Percentiles rank a stretch among this genome's conserved stretches.
Conservation (phyloP, 2,888 invertebrate genomes). For the Brenthis daphne region DNA sequence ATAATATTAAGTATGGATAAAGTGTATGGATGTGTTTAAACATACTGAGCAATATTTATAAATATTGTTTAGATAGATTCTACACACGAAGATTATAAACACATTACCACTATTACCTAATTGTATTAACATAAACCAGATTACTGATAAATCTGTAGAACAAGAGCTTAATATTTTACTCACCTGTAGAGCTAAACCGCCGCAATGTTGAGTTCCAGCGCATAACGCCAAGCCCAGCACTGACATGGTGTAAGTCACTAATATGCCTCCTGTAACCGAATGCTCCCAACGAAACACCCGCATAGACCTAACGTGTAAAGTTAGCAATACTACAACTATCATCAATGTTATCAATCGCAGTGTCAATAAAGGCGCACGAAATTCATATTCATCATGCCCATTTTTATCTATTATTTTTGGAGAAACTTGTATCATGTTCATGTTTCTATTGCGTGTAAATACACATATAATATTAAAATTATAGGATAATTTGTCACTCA, state of each 20-base stretch:
- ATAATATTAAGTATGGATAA: too few relatives aligned
- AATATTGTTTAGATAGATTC: too few relatives aligned
- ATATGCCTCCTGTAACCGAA: conserved; percentile 59
- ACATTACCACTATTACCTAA: background rate
- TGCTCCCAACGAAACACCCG: conserved; percentile 67
- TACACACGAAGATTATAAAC: background rate
- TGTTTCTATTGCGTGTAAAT: background rate
- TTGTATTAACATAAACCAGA: too few relatives aligned
- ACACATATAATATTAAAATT: background rate
- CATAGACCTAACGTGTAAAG: conserved; percentile 57
- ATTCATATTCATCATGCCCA: conserved; percentile 15
- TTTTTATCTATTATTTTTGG: background rate
- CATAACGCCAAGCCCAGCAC: conserved; percentile 53
- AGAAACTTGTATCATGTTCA: background rate
- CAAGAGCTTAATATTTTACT: background rate
- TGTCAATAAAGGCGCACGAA: conserved; percentile 40
- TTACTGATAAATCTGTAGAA: too few relatives aligned
- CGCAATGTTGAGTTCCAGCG: conserved; percentile 45
- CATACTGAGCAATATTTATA: too few relatives aligned
- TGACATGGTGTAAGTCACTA: conserved; percentile 57
- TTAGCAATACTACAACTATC: conserved; percentile 50
- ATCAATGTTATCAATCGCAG: conserved; percentile 50
- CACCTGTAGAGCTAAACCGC: conserved; percentile 54
- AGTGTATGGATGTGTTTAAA: too few relatives aligned
- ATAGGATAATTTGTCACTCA: background rate